Evolutionary conservation across 2,888 invertebrate species (phyloP).

Genomic region (Torymus tubicola): DNA sequence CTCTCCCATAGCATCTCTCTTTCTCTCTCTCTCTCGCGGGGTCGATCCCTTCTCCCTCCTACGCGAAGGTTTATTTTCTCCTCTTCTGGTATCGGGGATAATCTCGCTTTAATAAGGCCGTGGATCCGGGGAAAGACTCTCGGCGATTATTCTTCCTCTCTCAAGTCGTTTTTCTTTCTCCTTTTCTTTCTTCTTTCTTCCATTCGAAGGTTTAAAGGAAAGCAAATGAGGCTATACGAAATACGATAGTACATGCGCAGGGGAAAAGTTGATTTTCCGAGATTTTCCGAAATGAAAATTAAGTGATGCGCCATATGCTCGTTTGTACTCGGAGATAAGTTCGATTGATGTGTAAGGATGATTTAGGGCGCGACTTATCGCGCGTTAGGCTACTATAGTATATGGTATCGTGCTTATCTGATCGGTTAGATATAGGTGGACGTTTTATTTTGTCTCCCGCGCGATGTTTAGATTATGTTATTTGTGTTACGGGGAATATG

Average conservation of each 20-base stretch:
- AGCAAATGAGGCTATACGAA: no score
- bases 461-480: no score
- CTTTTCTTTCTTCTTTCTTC: no score
- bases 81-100: conserved; percentile 22
- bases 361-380: conserved; percentile 6
- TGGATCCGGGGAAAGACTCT: neutral
- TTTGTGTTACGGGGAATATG: no score
- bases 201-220: no score
- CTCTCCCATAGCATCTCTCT: neutral
- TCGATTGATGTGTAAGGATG: conserved; percentile 15
- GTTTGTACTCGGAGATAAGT: neutral
- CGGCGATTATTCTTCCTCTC: neutral
- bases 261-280: no score
- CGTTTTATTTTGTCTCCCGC: no score
- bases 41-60: neutral
- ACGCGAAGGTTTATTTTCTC: neutral
- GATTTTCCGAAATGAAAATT: no score
- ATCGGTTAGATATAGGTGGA: no score
- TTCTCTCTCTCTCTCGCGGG: neutral
- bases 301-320: no score
- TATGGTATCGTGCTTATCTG: neutral
- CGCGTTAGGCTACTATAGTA: neutral
- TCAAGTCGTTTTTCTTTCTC: no score
- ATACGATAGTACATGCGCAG: no score
- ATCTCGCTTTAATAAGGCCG: conserved; percentile 35